These are phyloP conservation scores for Labroides dimidiatus DNA, from an alignment of 2,797 vertebrate genomes.

Conservation along the genomic window DNA sequence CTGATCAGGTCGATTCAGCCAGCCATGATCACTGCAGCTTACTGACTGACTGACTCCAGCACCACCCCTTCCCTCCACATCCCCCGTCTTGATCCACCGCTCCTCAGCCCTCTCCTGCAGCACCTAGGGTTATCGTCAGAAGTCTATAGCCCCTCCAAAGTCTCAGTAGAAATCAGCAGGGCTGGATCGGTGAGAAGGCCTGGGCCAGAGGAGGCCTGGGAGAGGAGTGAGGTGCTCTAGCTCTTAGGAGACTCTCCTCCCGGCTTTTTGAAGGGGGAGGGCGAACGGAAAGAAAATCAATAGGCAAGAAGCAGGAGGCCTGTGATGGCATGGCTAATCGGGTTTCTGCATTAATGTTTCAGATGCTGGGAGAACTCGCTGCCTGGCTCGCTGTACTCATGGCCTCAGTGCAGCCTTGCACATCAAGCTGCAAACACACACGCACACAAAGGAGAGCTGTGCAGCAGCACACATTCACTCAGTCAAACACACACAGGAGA, in stretches of 20 bases:
- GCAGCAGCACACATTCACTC: conserved; percentile 19
- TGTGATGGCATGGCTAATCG: conserved; percentile 79
- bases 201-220: conserved; percentile 59
- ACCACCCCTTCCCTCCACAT: not conserved
- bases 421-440: conserved; percentile 69
- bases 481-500: conserved; percentile 23
- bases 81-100: conserved; percentile 23
- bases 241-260: conserved; percentile 71
- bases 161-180: conserved; percentile 76
- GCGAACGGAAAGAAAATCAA: conserved; percentile 79
- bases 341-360: conserved; percentile 83
- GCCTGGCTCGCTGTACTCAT: conserved; percentile 66
- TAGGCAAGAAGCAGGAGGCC: conserved; percentile 71
- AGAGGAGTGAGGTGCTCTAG: conserved; percentile 69
- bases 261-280: conserved; percentile 70
- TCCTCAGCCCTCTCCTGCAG: conserved; percentile 50
- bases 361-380: conserved; percentile 73
- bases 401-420: conserved; percentile 71
- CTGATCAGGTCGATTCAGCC: conserved; percentile 67
- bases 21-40: conserved; percentile 58
- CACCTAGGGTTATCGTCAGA: conserved; percentile 75
- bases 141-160: conserved; percentile 66
- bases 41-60: conserved; percentile 44
- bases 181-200: conserved; percentile 68
- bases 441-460: conserved; percentile 45